Conservation (phyloP, 2,113 vertebrate genomes). For the Euleptes europaea region DNA sequence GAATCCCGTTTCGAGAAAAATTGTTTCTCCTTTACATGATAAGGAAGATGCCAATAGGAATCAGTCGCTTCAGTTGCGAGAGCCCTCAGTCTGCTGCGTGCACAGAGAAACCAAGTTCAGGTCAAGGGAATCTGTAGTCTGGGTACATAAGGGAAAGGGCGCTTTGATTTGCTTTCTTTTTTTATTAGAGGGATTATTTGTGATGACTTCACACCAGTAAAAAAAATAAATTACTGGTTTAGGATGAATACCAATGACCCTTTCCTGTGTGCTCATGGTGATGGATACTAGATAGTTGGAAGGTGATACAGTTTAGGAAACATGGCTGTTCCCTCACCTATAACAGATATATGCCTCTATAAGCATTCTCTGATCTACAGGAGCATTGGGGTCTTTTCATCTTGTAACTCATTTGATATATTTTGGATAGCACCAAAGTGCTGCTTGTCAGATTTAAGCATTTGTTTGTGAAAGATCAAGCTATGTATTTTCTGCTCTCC, state of each 20-base stretch:
- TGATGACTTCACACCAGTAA: not conserved
- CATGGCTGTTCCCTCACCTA: not conserved
- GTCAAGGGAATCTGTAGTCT: not conserved
- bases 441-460: not conserved
- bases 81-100: not conserved
- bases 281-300: conserved; percentile 43
- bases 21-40: not conserved
- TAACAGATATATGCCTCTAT: not conserved
- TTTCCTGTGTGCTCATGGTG: not conserved
- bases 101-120: not conserved
- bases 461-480: no score
- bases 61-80: not conserved
- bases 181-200: not conserved
- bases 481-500: not conserved
- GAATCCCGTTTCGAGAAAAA: not conserved
- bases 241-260: not conserved
- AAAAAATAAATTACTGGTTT: not conserved
- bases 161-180: no score
- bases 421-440: not conserved
- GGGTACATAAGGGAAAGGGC: not conserved
- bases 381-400: not conserved
- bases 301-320: not conserved
- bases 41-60: no score
- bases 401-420: not conserved
- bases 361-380: not conserved